These are phyloP conservation scores for Eleutherodactylus coqui DNA, from an alignment of 2,797 vertebrate species.

Conservation along the genomic window DNA sequence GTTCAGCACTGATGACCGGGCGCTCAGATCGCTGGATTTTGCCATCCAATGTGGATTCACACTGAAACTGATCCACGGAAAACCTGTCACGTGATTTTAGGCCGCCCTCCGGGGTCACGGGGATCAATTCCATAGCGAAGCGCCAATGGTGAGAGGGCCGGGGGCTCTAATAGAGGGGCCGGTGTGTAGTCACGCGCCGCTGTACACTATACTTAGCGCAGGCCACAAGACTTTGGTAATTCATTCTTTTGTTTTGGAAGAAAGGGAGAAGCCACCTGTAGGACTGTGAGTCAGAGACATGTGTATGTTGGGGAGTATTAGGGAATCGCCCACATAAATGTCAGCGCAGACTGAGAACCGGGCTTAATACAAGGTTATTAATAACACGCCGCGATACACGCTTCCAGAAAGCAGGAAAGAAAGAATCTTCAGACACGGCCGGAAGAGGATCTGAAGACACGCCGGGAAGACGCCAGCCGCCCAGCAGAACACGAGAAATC, in stretches of 20 bases:
- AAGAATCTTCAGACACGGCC: neutral
- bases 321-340: slow-evolving; percentile 45
- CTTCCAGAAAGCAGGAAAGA: slow-evolving; percentile 13
- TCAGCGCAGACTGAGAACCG: slow-evolving; percentile 34
- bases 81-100: too few species aligned
- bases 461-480: too few species aligned
- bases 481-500: neutral
- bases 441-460: neutral
- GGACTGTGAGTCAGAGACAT: slow-evolving; percentile 42
- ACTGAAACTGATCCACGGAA: too few species aligned
- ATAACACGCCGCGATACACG: slow-evolving; percentile 6
- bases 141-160: too few species aligned
- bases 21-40: too few species aligned
- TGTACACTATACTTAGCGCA: neutral
- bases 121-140: too few species aligned
- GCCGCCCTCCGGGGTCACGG: too few species aligned
- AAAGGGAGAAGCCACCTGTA: slow-evolving; percentile 43
- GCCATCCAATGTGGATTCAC: too few species aligned
- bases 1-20: too few species aligned
- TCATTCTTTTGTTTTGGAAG: slow-evolving; percentile 38
- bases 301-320: neutral
- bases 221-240: neutral
- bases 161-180: too few species aligned
- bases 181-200: too few species aligned
- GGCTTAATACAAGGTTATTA: slow-evolving; percentile 50